Evolutionary conservation across 1,140 invertebrate genomes (phyloP).

Genomic region (Pentalonia nigronervosa): DNA sequence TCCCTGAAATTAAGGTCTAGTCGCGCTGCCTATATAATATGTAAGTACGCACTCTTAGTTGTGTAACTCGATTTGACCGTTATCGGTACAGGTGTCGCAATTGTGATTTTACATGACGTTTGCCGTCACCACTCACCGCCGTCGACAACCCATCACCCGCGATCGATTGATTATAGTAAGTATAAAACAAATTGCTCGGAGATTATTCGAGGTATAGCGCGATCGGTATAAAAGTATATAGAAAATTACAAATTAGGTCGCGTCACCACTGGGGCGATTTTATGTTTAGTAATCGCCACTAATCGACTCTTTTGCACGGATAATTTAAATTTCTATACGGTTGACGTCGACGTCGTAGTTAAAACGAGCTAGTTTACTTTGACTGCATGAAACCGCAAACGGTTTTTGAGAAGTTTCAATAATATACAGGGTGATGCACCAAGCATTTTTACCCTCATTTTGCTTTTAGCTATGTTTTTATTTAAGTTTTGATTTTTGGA

Average conservation of each 20-base stretch:
- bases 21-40: neutral
- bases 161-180: neutral
- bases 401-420: neutral
- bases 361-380: neutral
- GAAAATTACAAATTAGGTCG: slow-evolving; percentile 34
- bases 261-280: neutral
- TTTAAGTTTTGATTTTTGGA: neutral
- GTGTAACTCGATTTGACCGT: neutral
- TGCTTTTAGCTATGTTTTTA: neutral
- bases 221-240: neutral
- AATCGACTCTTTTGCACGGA: slow-evolving; percentile 24
- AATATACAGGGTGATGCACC: neutral
- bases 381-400: neutral
- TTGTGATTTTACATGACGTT: neutral
- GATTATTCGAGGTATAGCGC: neutral
- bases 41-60: neutral
- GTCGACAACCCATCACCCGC: neutral
- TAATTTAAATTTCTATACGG: slow-evolving; percentile 38
- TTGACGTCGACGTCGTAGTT: neutral
- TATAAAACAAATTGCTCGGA: slow-evolving; percentile 1
- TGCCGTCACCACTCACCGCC: neutral
- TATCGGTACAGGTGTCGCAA: neutral
- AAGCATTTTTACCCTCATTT: neutral
- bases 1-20: neutral
- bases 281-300: slow-evolving; percentile 19